Conservation (phyloP, 2,797 vertebrate species). For the Allobates femoralis region DNA sequence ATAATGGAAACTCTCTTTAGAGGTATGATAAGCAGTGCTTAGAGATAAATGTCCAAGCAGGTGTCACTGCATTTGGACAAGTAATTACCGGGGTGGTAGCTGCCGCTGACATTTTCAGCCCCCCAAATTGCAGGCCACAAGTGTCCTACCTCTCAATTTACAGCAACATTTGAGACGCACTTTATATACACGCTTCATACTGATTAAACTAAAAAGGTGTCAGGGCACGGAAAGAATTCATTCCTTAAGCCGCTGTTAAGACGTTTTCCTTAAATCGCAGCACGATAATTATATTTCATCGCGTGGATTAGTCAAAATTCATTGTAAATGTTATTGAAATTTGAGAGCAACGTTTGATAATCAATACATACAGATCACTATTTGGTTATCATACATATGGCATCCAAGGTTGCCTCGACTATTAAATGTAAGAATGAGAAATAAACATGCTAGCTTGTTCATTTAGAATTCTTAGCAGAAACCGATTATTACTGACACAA, state of each 20-base stretch:
- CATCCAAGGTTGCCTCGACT: constrained; percentile 12
- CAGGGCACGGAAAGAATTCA: constrained; percentile 8
- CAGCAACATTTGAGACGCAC: constrained; percentile 28
- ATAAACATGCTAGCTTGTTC: constrained; percentile 9
- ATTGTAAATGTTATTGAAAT: neutral
- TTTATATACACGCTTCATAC: constrained; percentile 36
- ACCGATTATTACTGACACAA: neutral
- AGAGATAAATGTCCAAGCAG: constrained; percentile 53
- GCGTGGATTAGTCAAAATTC: neutral
- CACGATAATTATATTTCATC: constrained; percentile 22
- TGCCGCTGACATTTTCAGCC: constrained; percentile 35
- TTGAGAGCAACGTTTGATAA: constrained; percentile 14
- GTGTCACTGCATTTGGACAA: constrained; percentile 44
- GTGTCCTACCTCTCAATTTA: constrained; percentile 52
- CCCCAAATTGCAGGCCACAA: constrained; percentile 49
- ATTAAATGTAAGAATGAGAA: neutral
- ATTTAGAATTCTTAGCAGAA: constrained; percentile 2
- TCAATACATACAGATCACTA: constrained; percentile 20
- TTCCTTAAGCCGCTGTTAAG: constrained; percentile 25
- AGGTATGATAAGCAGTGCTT: constrained; percentile 56
- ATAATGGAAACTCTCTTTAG: constrained; percentile 60
- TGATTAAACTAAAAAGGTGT: constrained; percentile 41
- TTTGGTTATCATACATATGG: constrained; percentile 10
- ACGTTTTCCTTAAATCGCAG: constrained; percentile 27
- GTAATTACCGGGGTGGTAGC: constrained; percentile 52